Conservation (phyloP, 2,113 vertebrate species). For the Sturnira hondurensis region DNA sequence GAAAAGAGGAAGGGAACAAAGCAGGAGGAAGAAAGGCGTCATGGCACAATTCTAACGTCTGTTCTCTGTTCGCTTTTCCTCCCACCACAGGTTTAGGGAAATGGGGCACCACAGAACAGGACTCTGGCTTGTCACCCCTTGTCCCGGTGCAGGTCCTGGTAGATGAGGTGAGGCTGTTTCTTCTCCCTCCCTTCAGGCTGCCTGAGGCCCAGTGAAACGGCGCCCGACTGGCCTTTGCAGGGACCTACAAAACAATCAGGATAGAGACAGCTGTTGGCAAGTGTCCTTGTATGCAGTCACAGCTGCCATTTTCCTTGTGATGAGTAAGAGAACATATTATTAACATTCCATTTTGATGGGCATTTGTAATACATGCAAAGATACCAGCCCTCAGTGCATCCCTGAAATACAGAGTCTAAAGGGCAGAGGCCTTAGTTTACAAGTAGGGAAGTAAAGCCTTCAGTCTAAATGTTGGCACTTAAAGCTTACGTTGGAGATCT, state of each 20-base stretch:
- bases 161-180: not conserved
- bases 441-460: not conserved
- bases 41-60: not conserved
- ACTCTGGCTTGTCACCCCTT: not conserved
- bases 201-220: not conserved
- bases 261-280: not conserved
- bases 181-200: not conserved
- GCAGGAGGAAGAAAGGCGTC: not conserved
- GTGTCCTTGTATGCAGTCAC: not conserved
- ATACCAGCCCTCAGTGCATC: not conserved
- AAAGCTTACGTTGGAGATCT: not conserved
- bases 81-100: not conserved
- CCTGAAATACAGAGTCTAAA: not conserved
- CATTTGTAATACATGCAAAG: constrained; percentile 10
- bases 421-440: not conserved
- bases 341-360: not conserved
- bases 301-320: not conserved
- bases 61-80: not conserved
- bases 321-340: not conserved
- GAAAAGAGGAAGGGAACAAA: not conserved
- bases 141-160: not conserved
- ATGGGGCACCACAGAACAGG: not conserved
- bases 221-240: not conserved
- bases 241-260: not conserved
- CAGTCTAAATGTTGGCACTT: not conserved